Evolutionary conservation across 2,113 vertebrate genomes (phyloP).

Genomic region (Motacilla tschutschensis): DNA sequence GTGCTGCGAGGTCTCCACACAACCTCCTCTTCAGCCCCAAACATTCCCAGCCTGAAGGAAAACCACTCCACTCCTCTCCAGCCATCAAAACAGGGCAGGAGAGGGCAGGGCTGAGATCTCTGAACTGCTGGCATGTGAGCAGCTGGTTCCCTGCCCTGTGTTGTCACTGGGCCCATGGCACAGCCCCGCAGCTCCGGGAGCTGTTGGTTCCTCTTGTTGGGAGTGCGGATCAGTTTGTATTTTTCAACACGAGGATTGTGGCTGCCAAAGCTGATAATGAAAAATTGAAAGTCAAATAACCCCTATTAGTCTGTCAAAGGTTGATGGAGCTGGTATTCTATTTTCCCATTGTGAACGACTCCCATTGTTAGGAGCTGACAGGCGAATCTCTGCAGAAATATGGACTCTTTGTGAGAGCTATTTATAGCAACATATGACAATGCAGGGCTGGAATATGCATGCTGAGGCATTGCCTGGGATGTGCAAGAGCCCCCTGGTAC

Average conservation of each 20-base stretch:
- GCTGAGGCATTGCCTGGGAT: constrained; percentile 3
- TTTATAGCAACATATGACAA: constrained; percentile 63
- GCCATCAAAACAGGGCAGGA: rapidly evolving
- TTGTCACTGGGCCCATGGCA: not conserved
- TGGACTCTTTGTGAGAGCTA: constrained; percentile 47
- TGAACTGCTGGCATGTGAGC: not conserved
- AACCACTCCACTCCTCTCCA: not conserved
- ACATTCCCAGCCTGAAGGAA: not conserved
- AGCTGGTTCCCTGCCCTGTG: not conserved
- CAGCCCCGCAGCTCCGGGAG: not conserved
- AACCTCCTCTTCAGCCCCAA: not conserved
- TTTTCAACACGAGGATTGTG: not conserved
- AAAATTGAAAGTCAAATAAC: constrained; percentile 71
- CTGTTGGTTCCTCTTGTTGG: not conserved
- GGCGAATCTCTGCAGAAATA: constrained; percentile 59
- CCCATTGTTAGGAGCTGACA: constrained; percentile 54
- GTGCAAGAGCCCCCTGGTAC: not conserved
- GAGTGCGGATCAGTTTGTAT: not conserved
- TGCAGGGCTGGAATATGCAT: constrained; percentile 44
- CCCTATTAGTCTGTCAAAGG: constrained; percentile 67
- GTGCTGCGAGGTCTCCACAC: not conserved
- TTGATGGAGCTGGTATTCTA: constrained; percentile 56
- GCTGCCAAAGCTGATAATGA: constrained; percentile 62
- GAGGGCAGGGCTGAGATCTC: not conserved
- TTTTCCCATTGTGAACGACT: constrained; percentile 48